Base-by-base conservation (phyloP, 2,797 vertebrate species). In the Argya squamiceps region DNA sequence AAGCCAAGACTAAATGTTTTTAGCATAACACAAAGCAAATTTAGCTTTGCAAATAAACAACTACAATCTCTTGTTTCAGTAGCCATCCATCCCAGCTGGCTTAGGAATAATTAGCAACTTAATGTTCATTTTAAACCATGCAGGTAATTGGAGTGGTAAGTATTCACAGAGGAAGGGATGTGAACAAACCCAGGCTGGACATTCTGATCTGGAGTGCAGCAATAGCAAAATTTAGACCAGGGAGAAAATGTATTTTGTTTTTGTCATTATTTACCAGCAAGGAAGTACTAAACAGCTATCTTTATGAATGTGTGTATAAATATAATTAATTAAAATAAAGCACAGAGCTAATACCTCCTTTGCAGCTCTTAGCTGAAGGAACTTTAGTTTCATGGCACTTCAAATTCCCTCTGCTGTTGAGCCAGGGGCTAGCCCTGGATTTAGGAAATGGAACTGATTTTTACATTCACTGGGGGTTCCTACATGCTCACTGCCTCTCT, bases 1-100 rank as follows among this genome's bases (percentile, higher is more conserved):
- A 79, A 82, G 88, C 65, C 77, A 84, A 69, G 24, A 88, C 65
- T 55, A 88, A 94, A 90, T 64, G 67, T 79, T 92, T 94, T 84
- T 68, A 86, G 67, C 41, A 64, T 70, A 95, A 94, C 59, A 77
- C 37, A 90, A 91, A 92, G 63, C 41, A 95, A 88, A 92, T 80
- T 64, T 83, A 70, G 68, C 64, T 92, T 84, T 90, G 39, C 60
- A 92, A 94, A 92, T 65, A 94, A 92, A 83, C 47, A 94, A 7
- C 60, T 67, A 82, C 47, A 82, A 11, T 67, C 58, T 50, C 56
- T 78, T 52, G 41, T 70, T 83, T 92, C 78, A 84, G 60, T 80
- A 95, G 47, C 74, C 67, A 82, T 82, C 83, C 89, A 76, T 70
- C 83, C 37, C 74, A 58, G 16, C 12, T 91, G 67, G 30, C 37